A percentile compares a stretch with the other conserved stretches of the same genome.
Evolutionary conservation across 2,797 vertebrate species (phyloP).

Genomic region (Pangasius sanitwongsei): DNA sequence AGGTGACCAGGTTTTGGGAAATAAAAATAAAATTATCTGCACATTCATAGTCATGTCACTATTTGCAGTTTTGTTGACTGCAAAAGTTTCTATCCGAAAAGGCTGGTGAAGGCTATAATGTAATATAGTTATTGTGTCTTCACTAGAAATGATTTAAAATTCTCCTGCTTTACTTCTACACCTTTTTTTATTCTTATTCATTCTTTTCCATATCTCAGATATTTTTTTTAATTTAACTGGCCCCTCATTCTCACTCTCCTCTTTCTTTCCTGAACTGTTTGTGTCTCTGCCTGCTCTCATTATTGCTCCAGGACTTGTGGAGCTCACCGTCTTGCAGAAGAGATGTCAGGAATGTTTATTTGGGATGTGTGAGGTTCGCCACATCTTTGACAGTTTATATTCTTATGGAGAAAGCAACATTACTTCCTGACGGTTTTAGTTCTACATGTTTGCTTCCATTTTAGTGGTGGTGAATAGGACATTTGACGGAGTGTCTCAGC

Average conservation of each 20-base stretch:
- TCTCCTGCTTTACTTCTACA: background rate
- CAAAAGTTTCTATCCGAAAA: background rate
- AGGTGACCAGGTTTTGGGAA: background rate
- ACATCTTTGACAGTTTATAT: conserved; percentile 61
- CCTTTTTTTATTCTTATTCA: background rate
- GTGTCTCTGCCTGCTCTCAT: conserved; percentile 24
- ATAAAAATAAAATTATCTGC: background rate
- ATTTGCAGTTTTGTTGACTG: background rate
- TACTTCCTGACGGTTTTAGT: conserved; percentile 47
- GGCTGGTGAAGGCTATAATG: background rate
- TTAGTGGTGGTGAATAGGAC: conserved; percentile 47
- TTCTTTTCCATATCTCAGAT: background rate
- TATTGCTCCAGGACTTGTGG: conserved; percentile 44
- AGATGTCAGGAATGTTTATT: conserved; percentile 60
- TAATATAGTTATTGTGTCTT: background rate
- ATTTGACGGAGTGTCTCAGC: conserved; percentile 43
- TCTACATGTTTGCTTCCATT: conserved; percentile 44
- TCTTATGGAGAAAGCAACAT: conserved; percentile 54
- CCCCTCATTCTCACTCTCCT: background rate
- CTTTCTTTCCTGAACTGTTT: conserved; percentile 11
- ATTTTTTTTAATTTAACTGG: background rate
- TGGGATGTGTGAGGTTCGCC: conserved; percentile 56
- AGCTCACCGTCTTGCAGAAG: conserved; percentile 37
- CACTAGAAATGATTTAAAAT: background rate
- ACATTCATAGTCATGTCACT: background rate